Evolutionary conservation across 2,888 invertebrate species (phyloP), one percentile per base, ranked within the genome.

Genomic region (Crocallis elinguaria): DNA sequence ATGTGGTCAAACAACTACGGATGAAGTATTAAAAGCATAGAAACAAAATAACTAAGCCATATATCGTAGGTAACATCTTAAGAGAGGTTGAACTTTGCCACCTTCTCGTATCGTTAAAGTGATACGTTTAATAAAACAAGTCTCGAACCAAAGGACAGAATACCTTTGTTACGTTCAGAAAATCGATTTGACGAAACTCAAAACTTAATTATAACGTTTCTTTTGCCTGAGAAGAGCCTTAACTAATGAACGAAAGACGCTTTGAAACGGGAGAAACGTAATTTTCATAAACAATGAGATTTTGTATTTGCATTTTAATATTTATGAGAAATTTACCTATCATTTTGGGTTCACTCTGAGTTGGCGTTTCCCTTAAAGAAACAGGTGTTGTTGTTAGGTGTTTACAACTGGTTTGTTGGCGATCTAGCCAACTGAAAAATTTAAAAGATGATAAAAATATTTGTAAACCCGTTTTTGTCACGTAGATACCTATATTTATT

Each of bases 161-260:
- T 25, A 42, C 41, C 41, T 59, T 49, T 52, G 41, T 9, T 38
- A 33, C 19, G 21, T 43, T 21, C 16, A 11, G 32, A 50, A 56
- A 49, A 62, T 65, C 48, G 59, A 55, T 50, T 41, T 38, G 44
- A 48, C 33, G 41, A 57, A 53, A 59, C 54, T 17, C 29, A 21
- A 52, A 71, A 69, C 62, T 65, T 66, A 60, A 63, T 66, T 62
- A 67, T 17, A 52, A 36, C 46, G 56, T 64, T 64, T 60, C 52
- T 62, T 67, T 64, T 53, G 17, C 27, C 17, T 23, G 41, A 53
- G 29, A 49, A 41, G 39, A 48, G 41, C 30, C 38, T 53, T 56
- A 50, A 51, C 56, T 61, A 48, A 50, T 55, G 38, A 59, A 69
- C 39, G 49, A 32, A n/a, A 49, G 52, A 44, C 55, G 51, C 49